Conservation (phyloP, 1,140 invertebrate species). For the Pararge aegeria region DNA sequence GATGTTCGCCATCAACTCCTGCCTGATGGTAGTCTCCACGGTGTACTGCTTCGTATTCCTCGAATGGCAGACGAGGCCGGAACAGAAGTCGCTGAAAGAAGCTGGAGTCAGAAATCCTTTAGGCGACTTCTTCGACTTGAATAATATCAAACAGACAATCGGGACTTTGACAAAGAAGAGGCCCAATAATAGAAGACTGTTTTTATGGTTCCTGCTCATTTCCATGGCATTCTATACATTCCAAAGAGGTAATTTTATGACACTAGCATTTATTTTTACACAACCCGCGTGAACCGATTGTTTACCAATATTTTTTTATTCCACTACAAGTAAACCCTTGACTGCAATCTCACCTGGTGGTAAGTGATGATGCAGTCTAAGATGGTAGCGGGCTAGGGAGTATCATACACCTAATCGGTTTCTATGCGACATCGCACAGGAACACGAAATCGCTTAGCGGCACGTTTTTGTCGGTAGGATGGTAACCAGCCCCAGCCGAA, state of each 20-base stretch:
- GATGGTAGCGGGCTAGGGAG: too few species aligned
- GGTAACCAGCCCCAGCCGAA: too few species aligned
- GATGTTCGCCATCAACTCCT: slow-evolving; percentile 86
- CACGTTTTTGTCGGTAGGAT: too few species aligned
- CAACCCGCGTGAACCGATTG: too few species aligned
- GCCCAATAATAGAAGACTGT: slow-evolving; percentile 78
- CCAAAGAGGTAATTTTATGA: slow-evolving; percentile 81
- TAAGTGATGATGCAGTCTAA: too few species aligned
- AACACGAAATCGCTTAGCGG: too few species aligned
- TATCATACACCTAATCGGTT: too few species aligned
- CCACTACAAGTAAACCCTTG: too few species aligned
- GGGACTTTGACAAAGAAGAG: slow-evolving; percentile 81
- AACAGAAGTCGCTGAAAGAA: slow-evolving; percentile 81
- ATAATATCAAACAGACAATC: slow-evolving; percentile 83
- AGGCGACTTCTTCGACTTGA: slow-evolving; percentile 85
- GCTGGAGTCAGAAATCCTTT: slow-evolving; percentile 80
- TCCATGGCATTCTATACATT: slow-evolving; percentile 89
- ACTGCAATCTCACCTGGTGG: too few species aligned
- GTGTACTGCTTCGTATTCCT: slow-evolving; percentile 82
- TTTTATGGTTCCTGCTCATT: slow-evolving; percentile 83
- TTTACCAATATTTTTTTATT: too few species aligned
- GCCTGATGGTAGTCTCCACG: slow-evolving; percentile 81
- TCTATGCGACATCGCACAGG: too few species aligned
- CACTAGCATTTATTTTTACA: background rate
- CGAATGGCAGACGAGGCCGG: slow-evolving; percentile 83